Percentiles rank a stretch among this genome's conserved stretches.
These are phyloP conservation scores for Dascyllus trimaculatus DNA, from an alignment of 2,113 vertebrate genomes.

Conservation along the genomic window DNA sequence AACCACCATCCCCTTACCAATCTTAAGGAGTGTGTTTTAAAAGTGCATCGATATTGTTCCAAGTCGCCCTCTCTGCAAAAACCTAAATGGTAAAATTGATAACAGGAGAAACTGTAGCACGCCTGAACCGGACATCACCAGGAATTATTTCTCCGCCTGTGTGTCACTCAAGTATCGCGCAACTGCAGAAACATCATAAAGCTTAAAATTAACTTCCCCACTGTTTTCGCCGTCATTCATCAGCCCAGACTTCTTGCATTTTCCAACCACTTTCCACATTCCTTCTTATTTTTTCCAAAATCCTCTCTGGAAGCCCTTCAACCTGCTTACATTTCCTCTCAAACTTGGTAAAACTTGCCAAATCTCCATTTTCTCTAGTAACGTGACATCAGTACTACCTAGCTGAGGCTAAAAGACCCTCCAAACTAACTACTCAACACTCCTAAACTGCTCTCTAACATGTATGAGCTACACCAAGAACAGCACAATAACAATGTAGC, in stretches of 20 bases:
- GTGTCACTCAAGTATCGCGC: slow-evolving; percentile 50
- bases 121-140: slow-evolving; percentile 13
- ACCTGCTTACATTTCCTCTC: slow-evolving; percentile 37
- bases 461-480: slow-evolving; percentile 31
- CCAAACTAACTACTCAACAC: slow-evolving; percentile 14
- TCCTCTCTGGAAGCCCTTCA: slow-evolving; percentile 15
- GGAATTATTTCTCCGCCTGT: slow-evolving; percentile 23
- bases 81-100: slow-evolving; percentile 41
- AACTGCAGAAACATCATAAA: slow-evolving; percentile 57
- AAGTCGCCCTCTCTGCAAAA: slow-evolving; percentile 53
- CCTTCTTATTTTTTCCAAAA: slow-evolving; percentile 30
- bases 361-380: slow-evolving; percentile 19
- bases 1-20: slow-evolving; percentile 72
- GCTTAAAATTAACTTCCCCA: slow-evolving; percentile 64
- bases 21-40: slow-evolving; percentile 81
- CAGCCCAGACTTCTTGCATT: slow-evolving; percentile 34
- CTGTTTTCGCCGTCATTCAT: slow-evolving; percentile 9
- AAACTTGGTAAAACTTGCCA: slow-evolving; percentile 57
- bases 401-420: slow-evolving; percentile 10
- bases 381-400: slow-evolving; percentile 31
- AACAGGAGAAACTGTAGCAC: slow-evolving; percentile 60
- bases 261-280: slow-evolving; percentile 40
- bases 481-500: slow-evolving; percentile 17
- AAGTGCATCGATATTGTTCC: slow-evolving; percentile 83
- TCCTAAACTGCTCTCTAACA: slow-evolving; percentile 23